phyloP scores from a whole-genome alignment of 2,113 vertebrate species.

The Zosterops borbonicus region DNA sequence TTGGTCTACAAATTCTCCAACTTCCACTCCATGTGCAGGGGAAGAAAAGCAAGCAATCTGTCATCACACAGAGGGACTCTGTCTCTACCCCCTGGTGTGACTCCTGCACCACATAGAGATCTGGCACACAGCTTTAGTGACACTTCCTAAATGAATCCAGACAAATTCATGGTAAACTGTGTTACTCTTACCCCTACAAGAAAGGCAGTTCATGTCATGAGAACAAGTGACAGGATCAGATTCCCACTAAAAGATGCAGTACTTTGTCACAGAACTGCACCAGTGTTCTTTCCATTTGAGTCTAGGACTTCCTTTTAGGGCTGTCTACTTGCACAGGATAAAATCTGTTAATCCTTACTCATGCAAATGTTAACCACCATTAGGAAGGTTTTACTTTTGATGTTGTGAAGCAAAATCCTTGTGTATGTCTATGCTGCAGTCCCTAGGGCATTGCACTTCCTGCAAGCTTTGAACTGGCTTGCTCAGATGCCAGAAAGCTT shows the following conservation, averaged over 20 bases:
- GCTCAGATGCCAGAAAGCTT: background rate
- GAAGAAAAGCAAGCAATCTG: background rate
- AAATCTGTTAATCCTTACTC: background rate
- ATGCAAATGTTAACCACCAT: background rate
- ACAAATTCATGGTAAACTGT: background rate
- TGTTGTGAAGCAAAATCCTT: background rate
- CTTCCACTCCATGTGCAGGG: background rate
- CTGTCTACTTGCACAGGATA: background rate
- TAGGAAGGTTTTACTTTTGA: background rate
- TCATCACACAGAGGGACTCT: background rate
- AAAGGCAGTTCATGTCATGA: background rate
- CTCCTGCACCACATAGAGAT: background rate
- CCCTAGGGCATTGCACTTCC: background rate
- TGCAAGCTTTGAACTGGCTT: background rate
- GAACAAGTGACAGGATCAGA: background rate
- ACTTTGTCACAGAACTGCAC: background rate
- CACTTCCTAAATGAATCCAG: conserved; percentile 13
- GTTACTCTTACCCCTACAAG: background rate
- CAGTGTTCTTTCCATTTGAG: rapidly evolving
- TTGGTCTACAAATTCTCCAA: background rate
- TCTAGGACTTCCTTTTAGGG: background rate
- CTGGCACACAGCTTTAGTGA: conserved; percentile 17
- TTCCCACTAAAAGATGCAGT: background rate
- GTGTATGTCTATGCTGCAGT: background rate
- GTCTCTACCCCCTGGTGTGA: background rate